These are phyloP conservation scores for Enhydra lutris DNA, from an alignment of 2,113 vertebrate species.

Conservation along the genomic window DNA sequence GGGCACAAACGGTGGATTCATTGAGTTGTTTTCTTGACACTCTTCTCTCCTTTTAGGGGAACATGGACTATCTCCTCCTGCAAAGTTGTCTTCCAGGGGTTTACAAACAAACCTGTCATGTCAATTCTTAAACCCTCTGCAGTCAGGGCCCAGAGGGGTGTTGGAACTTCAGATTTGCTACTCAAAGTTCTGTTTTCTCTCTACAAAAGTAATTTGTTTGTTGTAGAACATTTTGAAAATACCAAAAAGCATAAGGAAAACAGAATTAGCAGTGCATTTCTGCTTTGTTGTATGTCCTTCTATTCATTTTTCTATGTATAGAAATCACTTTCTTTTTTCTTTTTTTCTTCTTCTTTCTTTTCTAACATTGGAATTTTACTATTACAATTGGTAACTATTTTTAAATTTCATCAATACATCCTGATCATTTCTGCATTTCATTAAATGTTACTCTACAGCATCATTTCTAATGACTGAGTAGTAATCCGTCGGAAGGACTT, in stretches of 20 bases:
- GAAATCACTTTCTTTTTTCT: neutral
- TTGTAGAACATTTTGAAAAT: neutral
- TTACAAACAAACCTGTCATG: slow-evolving; percentile 2
- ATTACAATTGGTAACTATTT: neutral
- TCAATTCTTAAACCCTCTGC: neutral
- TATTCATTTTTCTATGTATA: neutral
- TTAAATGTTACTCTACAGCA: neutral
- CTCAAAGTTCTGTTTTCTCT: neutral
- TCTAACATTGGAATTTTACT: neutral
- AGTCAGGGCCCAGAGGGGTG: neutral
- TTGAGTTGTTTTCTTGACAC: neutral
- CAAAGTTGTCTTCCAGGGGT: neutral
- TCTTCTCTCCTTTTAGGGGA: neutral
- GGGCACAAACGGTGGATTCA: neutral
- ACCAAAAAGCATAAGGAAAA: neutral
- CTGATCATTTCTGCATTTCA: neutral
- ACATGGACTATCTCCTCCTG: neutral
- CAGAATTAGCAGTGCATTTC: neutral
- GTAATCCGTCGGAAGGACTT: neutral
- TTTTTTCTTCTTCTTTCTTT: neutral
- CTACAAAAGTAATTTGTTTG: neutral
- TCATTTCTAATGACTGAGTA: neutral
- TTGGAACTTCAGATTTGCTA: slow-evolving; percentile 8
- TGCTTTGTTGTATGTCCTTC: neutral
- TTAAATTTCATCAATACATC: neutral